Evolutionary conservation across 2,888 invertebrate species (phyloP), one percentile per base, ranked within the genome.

Genomic region (Amphipoea lucens): DNA sequence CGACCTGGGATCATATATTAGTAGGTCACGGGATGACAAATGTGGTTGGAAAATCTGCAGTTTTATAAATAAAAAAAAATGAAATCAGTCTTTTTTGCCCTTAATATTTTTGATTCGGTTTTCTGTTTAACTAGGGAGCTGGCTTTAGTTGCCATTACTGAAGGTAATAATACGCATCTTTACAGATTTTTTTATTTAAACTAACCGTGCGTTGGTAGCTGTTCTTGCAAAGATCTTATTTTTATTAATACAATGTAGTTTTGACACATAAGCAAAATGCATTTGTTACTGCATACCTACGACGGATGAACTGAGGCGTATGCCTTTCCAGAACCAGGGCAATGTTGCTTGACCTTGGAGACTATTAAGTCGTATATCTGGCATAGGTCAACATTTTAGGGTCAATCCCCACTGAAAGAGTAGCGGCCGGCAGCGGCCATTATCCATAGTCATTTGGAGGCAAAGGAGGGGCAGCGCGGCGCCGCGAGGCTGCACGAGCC

Each of bases 1-100:
- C 93, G 93, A 90, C 96, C 96, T 96, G 92, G n/a, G 57, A 45
- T n/a, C 23, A 72, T 14, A 83, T 36, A 76, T 72, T 68, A 70
- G 60, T 68, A 65, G 68, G 67, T 83, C 70, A 83, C 45, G 62
- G 72, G 51, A 48, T 29, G 65, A 17, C 1, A 54, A 36, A 76
- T 72, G 51, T 45, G 40, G n/a, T 65, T 23, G 29, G n/a, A 51
- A 48, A 9, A 9, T 20, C 1, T 60, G 20, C 17, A n/a, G 11
- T 12, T n/a, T 4, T 6, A 29, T 20, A 40, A 71, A 40, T 17
- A 17, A 5, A 48, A 48, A 1, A 42, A 42, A 42, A 42, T 7
- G 6, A 6, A 54, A 20, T 20, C 54, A 54, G 54, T 20, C 20
- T 4, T 51, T 51, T 51, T 51, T 20, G 51, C 7, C 20, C 20